Conservation (phyloP, 1,140 invertebrate species). For the Pectinophora gossypiella region DNA sequence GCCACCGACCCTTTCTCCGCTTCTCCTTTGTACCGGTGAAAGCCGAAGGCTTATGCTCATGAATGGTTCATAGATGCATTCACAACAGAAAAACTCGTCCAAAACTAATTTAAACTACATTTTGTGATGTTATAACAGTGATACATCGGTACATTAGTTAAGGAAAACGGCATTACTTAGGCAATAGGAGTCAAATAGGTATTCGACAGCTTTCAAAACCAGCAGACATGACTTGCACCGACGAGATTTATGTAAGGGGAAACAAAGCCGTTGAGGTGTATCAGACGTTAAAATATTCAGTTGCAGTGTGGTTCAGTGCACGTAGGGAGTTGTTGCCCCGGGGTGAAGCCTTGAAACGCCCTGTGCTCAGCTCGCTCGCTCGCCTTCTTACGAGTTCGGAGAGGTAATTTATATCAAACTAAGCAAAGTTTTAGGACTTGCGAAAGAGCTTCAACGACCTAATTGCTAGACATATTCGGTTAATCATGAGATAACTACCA, state of each 20-base stretch:
- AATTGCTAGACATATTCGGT: constrained; percentile 9
- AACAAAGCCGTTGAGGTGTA: too few relatives aligned
- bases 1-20: constrained; percentile 53
- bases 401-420: constrained; percentile 1
- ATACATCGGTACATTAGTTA: too few relatives aligned
- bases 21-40: constrained; percentile 49
- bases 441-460: neutral
- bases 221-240: too few relatives aligned
- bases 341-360: constrained; percentile 29
- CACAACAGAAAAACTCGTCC: neutral
- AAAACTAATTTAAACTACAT: neutral
- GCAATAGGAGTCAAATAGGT: too few relatives aligned
- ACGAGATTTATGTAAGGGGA: too few relatives aligned
- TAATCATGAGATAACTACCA: too few relatives aligned
- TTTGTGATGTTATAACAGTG: constrained; percentile 7
- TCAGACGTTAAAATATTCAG: constrained; percentile 15
- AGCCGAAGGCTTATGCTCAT: constrained; percentile 31
- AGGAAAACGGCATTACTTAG: too few relatives aligned
- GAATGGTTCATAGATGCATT: too few relatives aligned
- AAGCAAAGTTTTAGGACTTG: too few relatives aligned
- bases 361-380: constrained; percentile 6
- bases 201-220: too few relatives aligned
- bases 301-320: constrained; percentile 31
- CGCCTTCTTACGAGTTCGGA: neutral
- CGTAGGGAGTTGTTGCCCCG: constrained; percentile 41